These are phyloP conservation scores for Maconellicoccus hirsutus DNA, from an alignment of 1,140 invertebrate genomes.

Conservation along the genomic window DNA sequence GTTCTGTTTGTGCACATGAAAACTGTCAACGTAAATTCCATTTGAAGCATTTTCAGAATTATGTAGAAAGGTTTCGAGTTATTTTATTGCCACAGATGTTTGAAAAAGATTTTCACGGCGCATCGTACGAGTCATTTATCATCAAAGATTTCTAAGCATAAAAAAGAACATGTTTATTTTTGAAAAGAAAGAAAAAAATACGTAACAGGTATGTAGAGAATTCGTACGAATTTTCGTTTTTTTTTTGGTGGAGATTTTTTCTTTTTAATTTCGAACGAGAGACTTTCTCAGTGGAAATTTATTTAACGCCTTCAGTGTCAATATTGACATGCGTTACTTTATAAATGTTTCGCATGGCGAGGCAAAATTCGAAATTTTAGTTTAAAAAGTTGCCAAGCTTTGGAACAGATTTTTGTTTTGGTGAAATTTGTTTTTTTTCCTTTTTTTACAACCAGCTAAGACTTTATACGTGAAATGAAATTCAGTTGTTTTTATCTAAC, in stretches of 20 bases:
- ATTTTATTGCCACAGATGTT: background rate
- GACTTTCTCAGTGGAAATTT: background rate
- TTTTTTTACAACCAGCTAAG: background rate
- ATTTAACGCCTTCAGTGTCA: background rate
- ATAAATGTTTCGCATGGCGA: background rate
- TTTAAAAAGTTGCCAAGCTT: background rate
- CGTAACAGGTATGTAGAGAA: background rate
- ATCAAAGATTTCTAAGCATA: slow-evolving; percentile 5
- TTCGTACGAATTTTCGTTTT: background rate
- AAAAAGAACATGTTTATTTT: slow-evolving; percentile 5
- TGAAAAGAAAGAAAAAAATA: background rate
- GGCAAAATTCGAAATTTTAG: background rate
- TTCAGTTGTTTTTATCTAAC: background rate
- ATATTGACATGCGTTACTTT: slow-evolving; percentile 4
- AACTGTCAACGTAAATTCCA: slow-evolving; percentile 3
- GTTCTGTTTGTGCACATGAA: background rate
- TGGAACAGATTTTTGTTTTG: background rate
- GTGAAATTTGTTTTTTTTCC: background rate
- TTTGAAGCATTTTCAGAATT: background rate
- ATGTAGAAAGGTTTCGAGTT: background rate
- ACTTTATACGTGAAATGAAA: background rate
- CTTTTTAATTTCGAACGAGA: background rate
- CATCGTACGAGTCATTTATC: background rate
- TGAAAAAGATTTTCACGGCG: background rate
- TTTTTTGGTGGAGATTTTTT: background rate